Percentiles rank a stretch among this genome's conserved stretches.
Evolutionary conservation across 2,113 vertebrate genomes (phyloP).

Genomic region (Atrichornis clamosus): DNA sequence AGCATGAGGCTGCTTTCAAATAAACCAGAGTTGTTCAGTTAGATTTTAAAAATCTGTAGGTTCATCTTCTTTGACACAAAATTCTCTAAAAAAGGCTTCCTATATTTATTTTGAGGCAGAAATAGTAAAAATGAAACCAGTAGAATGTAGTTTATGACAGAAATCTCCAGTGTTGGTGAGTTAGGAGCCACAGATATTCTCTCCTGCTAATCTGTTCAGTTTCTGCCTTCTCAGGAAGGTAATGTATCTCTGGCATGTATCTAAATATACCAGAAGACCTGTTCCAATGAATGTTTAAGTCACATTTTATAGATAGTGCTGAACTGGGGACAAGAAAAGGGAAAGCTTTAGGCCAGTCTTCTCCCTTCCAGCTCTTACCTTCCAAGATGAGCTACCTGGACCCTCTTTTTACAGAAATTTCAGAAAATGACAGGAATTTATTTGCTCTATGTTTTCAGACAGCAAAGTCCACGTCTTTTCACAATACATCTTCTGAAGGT

Average conservation of each 20-base stretch:
- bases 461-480: background rate
- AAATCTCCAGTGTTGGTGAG: background rate
- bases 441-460: background rate
- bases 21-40: background rate
- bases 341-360: background rate
- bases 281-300: background rate
- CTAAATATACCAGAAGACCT: background rate
- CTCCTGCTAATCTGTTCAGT: background rate
- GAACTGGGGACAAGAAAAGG: background rate
- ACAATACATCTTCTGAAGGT: background rate
- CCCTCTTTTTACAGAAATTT: background rate
- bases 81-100: background rate
- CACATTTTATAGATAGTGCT: background rate
- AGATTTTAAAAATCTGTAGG: background rate
- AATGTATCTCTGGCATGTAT: background rate
- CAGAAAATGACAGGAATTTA: background rate
- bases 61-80: background rate
- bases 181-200: background rate
- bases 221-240: background rate
- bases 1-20: background rate
- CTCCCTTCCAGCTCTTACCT: background rate
- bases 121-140: background rate
- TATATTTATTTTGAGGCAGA: background rate
- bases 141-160: background rate
- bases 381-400: background rate